Base-by-base conservation (phyloP, 2,797 vertebrate species). In the Falco naumanni region DNA sequence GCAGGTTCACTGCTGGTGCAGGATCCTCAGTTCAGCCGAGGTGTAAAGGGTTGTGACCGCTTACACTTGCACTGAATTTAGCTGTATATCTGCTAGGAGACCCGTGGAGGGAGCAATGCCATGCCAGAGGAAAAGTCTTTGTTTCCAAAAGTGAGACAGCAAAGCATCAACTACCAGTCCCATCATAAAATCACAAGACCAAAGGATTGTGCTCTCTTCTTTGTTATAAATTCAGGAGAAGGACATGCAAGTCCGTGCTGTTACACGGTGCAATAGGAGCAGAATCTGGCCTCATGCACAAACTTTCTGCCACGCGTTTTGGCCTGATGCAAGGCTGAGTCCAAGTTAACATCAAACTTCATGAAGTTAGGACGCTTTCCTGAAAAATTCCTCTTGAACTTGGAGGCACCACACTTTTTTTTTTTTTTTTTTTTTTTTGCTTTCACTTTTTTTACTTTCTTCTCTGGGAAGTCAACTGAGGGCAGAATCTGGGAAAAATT, bases 401-500 rank as follows among this genome's bases (percentile, higher is more conserved):
- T 24, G 69, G 19, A 65, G 50, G 12, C 7, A 57, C 25, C 3
- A 53, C 1, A 0, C 5, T 39, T 39, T 39, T 39, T 41, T 59
- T 77, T 80, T 81, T 75, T 39, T 39, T 39, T 39, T 41, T 59
- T 77, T 80, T 81, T 75, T 89, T 89, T 54, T 28, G 11, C 34
- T 72, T 72, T 57, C 64, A 10, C 14, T 76, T 4, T 19, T 84
- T 75, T 51, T 39, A 8, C 17, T 91, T 71, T 66, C 75, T 87
- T 50, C 63, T 75, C 43, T 89, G 64, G 84, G 59, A 95, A 94
- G 51, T 65, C 84, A 94, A 4, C 33, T 22, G 22, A 95, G 89
- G 70, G 83, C 41, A 74, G 39, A 74, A 75, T 45, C 39, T 93
- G 56, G 63, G 61, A 92, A 95, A 97, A 97, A 91, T 65, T 95